Evolutionary conservation across 2,113 vertebrate genomes (phyloP), one percentile per base, ranked within the genome.

Genomic region (Pachyramphus minor): DNA sequence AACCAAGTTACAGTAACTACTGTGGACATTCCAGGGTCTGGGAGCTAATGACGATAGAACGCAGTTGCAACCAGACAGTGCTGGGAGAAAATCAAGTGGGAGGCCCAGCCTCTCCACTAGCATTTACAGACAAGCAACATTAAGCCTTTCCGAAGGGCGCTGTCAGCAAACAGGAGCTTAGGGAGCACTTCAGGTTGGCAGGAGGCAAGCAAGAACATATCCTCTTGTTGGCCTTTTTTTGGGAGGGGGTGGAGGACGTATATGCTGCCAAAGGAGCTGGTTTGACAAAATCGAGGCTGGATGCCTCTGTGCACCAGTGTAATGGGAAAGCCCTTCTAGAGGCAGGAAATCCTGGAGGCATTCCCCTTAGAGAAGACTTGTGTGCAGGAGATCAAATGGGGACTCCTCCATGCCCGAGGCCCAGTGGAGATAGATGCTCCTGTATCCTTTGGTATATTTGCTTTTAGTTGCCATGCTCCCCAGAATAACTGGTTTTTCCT

Each of bases 321-420:
- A 84, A 81, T 53, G 80, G 96, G 76, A 95, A 94, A 96, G 71
- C 86, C 95, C 91, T 93, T 78, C 0, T 1, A 6, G 31, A 95
- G 50, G 83, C 72, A 95, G 86, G 86, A 90, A 95, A 90, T 67
- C 73, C 93, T 89, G 56, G 47, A 95, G 84, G 80, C 84, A 64
- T 59, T 90, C 86, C 73, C 5, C 4, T 50, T 52, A 39, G 44
- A 84, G 63, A 93, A 82, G 69, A 21, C 53, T 76, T 63, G 42
- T 27, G n/a, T 60, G 37, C 66, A 75, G 62, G 33, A 96, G 64
- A 93, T 92, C 86, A 92, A 39, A 90, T 64, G 60, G 83, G 80
- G 76, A 93, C 89, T 96, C 73, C 93, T 56, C n/a, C 72, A 7
- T 52, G 93, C 86, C 93, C 0, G 8, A 81, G 93, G 95, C 83